Evolutionary conservation across 2,888 invertebrate genomes (phyloP).

Genomic region (Lamellibrachia columna): DNA sequence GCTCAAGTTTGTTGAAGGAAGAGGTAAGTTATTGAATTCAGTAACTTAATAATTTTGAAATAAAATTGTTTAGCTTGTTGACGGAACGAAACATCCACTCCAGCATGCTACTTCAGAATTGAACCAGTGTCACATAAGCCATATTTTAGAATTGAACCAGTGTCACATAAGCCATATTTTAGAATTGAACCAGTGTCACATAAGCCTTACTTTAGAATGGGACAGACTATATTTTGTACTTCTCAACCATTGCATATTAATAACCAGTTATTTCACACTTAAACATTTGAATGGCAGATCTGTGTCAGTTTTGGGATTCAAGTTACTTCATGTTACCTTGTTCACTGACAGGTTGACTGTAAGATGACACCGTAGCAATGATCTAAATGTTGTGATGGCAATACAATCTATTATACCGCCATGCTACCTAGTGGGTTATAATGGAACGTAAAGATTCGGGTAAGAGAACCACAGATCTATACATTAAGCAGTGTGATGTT

Average conservation of each 20-base stretch:
- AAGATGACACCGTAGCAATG: too few species aligned
- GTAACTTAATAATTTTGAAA: neutral
- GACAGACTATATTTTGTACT: neutral
- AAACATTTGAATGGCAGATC: neutral
- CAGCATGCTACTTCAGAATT: too few species aligned
- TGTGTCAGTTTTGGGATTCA: neutral
- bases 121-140: too few species aligned
- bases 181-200: neutral
- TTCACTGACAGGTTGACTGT: too few species aligned
- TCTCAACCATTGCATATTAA: neutral
- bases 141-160: neutral
- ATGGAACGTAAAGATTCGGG: too few species aligned
- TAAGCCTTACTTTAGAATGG: neutral
- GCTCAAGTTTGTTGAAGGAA: slow-evolving; percentile 56
- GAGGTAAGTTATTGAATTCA: slow-evolving; percentile 45
- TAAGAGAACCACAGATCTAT: too few species aligned
- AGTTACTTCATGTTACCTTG: too few species aligned
- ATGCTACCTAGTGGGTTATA: too few species aligned
- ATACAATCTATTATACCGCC: too few species aligned
- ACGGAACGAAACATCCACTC: neutral
- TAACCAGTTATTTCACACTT: neutral
- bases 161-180: too few species aligned
- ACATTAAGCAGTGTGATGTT: too few species aligned
- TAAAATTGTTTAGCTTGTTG: neutral
- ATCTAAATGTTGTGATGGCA: too few species aligned